These are phyloP conservation scores for Camponotus vicinus DNA, from an alignment of 1,140 invertebrate genomes.

Conservation along the genomic window DNA sequence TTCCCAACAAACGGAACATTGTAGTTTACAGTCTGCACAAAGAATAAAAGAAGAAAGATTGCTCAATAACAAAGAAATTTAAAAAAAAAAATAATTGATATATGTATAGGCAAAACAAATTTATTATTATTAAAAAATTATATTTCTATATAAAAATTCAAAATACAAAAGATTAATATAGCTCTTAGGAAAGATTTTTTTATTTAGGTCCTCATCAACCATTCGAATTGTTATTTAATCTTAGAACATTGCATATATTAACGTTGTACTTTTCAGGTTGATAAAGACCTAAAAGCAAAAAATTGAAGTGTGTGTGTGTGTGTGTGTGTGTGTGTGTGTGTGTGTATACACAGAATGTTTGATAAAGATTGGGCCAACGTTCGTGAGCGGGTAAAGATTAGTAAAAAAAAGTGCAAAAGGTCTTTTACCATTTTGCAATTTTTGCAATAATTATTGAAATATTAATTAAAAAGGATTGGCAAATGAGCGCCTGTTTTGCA, in stretches of 20 bases:
- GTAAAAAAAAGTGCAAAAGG: too few relatives aligned
- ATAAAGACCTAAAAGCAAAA: constrained; percentile 15
- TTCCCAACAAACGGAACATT: constrained; percentile 99
- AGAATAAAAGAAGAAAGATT: constrained; percentile 38
- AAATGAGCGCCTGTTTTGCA: too few relatives aligned
- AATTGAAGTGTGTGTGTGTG: too few relatives aligned
- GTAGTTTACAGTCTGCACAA: constrained; percentile 90
- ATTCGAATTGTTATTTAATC: background rate
- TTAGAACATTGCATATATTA: background rate
- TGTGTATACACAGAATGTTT: too few relatives aligned
- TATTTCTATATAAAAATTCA: background rate
- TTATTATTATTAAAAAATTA: background rate
- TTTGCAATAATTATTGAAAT: too few relatives aligned
- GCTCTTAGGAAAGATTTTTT: background rate
- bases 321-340: too few relatives aligned
- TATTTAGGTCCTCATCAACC: background rate
- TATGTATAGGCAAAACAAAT: background rate
- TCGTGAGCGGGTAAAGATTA: too few relatives aligned
- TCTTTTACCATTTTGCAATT: too few relatives aligned
- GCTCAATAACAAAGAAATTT: background rate
- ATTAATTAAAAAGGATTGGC: too few relatives aligned
- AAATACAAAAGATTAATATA: background rate
- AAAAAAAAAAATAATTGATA: background rate
- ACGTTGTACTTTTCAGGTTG: background rate
- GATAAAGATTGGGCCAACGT: too few relatives aligned